These are phyloP conservation scores for Circaetus gallicus DNA, from an alignment of 2,113 vertebrate genomes.

Conservation along the genomic window DNA sequence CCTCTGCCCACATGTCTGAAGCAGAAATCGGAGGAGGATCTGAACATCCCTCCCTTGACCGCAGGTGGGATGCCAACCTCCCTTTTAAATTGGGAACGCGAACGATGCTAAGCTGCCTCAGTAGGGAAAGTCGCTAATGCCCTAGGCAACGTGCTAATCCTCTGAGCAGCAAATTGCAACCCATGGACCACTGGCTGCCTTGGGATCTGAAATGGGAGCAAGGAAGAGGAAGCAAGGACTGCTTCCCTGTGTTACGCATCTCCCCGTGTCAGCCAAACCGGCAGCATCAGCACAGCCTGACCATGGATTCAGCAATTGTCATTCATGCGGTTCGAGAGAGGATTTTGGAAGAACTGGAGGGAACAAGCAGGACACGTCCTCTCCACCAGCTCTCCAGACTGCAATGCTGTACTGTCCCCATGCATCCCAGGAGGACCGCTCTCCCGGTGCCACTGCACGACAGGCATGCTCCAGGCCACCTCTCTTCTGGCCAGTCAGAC, in stretches of 20 bases:
- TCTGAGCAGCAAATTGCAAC: not conserved
- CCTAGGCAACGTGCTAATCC: not conserved
- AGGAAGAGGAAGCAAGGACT: not conserved
- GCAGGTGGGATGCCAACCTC: not conserved
- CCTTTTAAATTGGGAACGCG: not conserved
- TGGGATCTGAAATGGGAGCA: not conserved
- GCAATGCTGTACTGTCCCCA: accelerated
- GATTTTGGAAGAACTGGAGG: not conserved
- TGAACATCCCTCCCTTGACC: accelerated
- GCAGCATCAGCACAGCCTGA: not conserved
- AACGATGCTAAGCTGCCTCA: not conserved
- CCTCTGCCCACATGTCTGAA: not conserved
- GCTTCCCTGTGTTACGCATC: not conserved
- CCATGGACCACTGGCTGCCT: not conserved
- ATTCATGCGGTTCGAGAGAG: accelerated
- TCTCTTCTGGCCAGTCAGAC: not conserved
- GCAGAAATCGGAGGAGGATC: not conserved
- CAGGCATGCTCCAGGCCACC: not conserved
- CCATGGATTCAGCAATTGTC: not conserved
- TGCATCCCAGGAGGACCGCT: accelerated
- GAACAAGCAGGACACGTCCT: not conserved
- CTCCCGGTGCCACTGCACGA: accelerated
- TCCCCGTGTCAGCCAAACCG: not conserved
- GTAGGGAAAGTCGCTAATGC: not conserved
- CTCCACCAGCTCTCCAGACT: not conserved